A percentile compares a stretch with the other conserved stretches of the same genome.
These are phyloP conservation scores for Nebria ingens DNA, from an alignment of 1,140 invertebrate genomes.

Conservation along the genomic window DNA sequence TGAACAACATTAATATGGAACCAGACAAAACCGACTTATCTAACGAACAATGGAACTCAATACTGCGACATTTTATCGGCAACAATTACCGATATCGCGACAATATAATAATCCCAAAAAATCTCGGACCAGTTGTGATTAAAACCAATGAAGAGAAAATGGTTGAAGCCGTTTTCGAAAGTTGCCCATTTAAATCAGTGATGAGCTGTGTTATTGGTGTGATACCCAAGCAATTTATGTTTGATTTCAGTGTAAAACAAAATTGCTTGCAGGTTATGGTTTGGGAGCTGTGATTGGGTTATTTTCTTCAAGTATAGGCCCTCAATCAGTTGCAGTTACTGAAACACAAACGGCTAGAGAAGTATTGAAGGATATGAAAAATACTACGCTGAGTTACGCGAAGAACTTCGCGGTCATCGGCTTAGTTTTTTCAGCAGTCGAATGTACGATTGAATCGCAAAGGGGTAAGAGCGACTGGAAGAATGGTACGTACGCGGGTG, in stretches of 20 bases:
- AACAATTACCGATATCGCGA: conserved; percentile 57
- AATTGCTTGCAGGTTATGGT: conserved; percentile 65
- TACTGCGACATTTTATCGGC: conserved; percentile 55
- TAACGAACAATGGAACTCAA: conserved; percentile 28
- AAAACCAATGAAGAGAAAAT: conserved; percentile 81
- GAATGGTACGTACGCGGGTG: conserved; percentile 91
- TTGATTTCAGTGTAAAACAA: conserved; percentile 7
- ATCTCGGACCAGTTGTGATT: conserved; percentile 60
- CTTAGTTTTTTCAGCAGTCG: conserved; percentile 82
- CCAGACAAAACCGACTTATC: neutral
- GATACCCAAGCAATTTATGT: conserved; percentile 11
- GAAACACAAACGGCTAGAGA: conserved; percentile 77
- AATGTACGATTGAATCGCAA: conserved; percentile 86
- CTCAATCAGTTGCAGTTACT: conserved; percentile 61
- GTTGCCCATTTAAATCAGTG: conserved; percentile 81
- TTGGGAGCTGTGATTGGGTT: conserved; percentile 88
- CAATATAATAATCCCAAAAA: conserved; percentile 72
- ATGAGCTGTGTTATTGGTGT: conserved; percentile 84
- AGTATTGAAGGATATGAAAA: conserved; percentile 86
- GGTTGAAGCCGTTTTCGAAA: conserved; percentile 80
- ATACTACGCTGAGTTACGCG: conserved; percentile 79
- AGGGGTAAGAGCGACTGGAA: conserved; percentile 91
- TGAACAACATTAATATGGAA: neutral
- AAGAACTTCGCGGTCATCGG: conserved; percentile 97
- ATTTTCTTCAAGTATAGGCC: conserved; percentile 92